Percentiles rank a stretch among this genome's conserved stretches.
phyloP scores from a whole-genome alignment of 1,140 invertebrate species.

The Nylanderia fulva region DNA sequence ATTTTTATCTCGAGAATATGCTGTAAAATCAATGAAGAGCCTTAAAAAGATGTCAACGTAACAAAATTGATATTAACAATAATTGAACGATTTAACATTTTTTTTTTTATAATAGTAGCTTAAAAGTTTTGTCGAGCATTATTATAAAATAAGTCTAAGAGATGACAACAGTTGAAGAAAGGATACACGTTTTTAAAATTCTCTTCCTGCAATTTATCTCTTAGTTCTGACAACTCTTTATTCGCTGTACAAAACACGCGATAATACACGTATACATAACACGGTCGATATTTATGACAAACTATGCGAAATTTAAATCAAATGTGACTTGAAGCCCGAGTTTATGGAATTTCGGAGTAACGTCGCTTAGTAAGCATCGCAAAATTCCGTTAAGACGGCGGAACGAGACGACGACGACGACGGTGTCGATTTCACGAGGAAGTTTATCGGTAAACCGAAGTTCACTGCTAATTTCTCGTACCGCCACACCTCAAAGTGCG shows the following conservation, averaged over 20 bases:
- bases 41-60: too few species aligned
- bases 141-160: neutral
- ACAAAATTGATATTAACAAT: too few species aligned
- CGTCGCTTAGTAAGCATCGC: slow-evolving; percentile 11
- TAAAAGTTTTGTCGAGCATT: too few species aligned
- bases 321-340: neutral
- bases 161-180: neutral
- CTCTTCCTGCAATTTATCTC: neutral
- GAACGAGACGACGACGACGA: slow-evolving; percentile 38
- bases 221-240: neutral
- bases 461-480: slow-evolving; percentile 75
- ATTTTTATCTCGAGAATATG: too few species aligned
- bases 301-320: neutral
- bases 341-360: slow-evolving; percentile 17
- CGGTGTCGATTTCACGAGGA: slow-evolving; percentile 71
- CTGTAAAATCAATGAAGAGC: too few species aligned
- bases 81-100: too few species aligned
- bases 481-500: slow-evolving; percentile 74
- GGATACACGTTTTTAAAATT: neutral
- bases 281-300: neutral
- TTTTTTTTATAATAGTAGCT: too few species aligned
- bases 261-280: neutral
- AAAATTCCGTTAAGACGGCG: slow-evolving; percentile 67
- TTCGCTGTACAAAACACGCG: neutral
- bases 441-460: slow-evolving; percentile 71